These are phyloP conservation scores for Hydrophis major DNA, from an alignment of 2,797 vertebrate species.

Conservation along the genomic window DNA sequence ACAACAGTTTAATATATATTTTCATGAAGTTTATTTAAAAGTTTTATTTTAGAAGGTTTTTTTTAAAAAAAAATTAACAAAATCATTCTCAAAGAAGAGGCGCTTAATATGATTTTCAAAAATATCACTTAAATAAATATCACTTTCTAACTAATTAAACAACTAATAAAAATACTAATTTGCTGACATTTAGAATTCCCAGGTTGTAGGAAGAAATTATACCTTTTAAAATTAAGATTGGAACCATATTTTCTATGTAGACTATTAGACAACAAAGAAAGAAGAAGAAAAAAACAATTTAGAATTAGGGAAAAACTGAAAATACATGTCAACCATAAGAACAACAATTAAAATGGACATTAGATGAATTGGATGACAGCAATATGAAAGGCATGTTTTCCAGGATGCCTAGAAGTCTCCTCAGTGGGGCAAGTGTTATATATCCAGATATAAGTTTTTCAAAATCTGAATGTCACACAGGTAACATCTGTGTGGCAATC, in stretches of 20 bases:
- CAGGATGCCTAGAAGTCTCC: background rate
- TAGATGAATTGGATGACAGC: background rate
- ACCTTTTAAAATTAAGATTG: background rate
- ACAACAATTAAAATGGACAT: background rate
- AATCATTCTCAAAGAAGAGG: background rate
- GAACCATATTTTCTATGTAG: background rate
- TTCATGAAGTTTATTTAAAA: background rate
- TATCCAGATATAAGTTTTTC: background rate
- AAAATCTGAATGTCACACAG: background rate
- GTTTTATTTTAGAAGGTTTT: background rate
- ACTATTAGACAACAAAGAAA: background rate
- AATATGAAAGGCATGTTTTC: background rate
- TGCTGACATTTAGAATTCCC: background rate
- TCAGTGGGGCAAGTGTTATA: background rate
- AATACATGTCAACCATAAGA: background rate
- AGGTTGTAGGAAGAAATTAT: background rate
- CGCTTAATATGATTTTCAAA: background rate
- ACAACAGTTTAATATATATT: background rate
- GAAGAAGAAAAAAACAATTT: background rate
- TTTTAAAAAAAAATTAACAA: background rate
- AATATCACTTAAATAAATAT: background rate
- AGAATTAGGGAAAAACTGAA: background rate
- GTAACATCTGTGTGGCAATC: background rate
- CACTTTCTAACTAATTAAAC: background rate
- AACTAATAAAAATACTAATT: background rate